Conservation (phyloP, 1,140 invertebrate genomes). For the Drosophila orosa region DNA sequence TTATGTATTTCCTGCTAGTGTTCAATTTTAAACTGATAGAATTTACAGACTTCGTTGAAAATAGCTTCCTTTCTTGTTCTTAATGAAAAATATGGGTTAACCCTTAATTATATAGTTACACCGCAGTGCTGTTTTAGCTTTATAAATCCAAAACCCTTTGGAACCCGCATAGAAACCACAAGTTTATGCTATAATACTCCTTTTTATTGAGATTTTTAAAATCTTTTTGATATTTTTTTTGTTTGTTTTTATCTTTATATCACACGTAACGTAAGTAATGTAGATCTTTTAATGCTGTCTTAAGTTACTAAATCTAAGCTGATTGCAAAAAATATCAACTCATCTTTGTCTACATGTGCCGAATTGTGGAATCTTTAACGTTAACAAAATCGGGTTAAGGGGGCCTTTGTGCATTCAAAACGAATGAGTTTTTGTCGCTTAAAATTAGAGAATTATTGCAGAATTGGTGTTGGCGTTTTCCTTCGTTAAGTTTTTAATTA, state of each 20-base stretch:
- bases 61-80: too few relatives aligned
- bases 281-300: conserved; percentile 78
- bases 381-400: conserved; percentile 43
- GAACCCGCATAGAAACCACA: neutral
- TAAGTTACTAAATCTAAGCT: conserved; percentile 69
- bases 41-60: too few relatives aligned
- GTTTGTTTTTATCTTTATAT: conserved; percentile 73
- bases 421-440: conserved; percentile 44
- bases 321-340: conserved; percentile 54
- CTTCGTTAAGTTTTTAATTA: conserved; percentile 53
- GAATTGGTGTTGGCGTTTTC: conserved; percentile 22
- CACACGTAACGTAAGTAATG: conserved; percentile 78
- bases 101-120: too few relatives aligned
- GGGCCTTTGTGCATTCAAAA: conserved; percentile 58
- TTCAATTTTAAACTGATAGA: too few relatives aligned
- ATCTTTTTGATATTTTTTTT: conserved; percentile 77
- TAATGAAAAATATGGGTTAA: too few relatives aligned
- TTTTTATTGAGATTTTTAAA: conserved; percentile 82
- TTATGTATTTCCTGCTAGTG: too few relatives aligned
- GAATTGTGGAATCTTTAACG: conserved; percentile 43
- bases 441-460: conserved; percentile 64
- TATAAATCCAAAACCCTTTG: too few relatives aligned
- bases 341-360: conserved; percentile 55
- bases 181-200: conserved; percentile 75
- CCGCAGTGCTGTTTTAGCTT: too few relatives aligned